Evolutionary conservation across 2,888 invertebrate species (phyloP), one percentile per base, ranked within the genome.

Genomic region (Galeopsomyia nigrocyanea): DNA sequence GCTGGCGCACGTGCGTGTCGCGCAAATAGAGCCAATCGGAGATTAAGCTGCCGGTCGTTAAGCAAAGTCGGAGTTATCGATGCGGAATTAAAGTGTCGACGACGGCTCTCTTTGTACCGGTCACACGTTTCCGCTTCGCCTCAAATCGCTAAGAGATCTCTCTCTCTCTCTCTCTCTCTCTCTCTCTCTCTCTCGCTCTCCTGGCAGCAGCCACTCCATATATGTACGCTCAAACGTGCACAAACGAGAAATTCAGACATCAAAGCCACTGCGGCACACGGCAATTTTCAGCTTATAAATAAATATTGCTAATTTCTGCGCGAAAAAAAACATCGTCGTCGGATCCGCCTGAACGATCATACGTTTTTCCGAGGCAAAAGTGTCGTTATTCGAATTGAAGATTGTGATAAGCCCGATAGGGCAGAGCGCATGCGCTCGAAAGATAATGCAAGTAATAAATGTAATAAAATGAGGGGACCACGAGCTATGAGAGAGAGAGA

Each of bases 41-140:
- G 74, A 74, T 74, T 68, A 68, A 71, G 60, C 61, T 50, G n/a
- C 56, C 61, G 71, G 61, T 75, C 69, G 66, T 72, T 75, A 75
- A 71, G 56, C 68, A 63, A 51, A 69, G 47, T 39, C 46, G 71
- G 47, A 74, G n/a, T 58, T 71, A 69, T 68, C 66, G 71, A 75
- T 62, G 75, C 66, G 69, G 69, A 75, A 75, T 47, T 47, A 69
- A 66, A 69, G 69, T 63, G 66, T 69, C 63, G 66, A 68, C 46
- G 58, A 22, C 13, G 16, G 39, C 57, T 70, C 66, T 31, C 67
- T 71, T 67, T 75, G 66, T 71, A 51, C 61, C 64, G 60, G 64
- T 68, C 63, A 56, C 69, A 21, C 58, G 65, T 68, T 63, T 57
- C 56, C 64, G 60, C 63, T 14, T 58, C 66, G 62, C 6, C 63